A percentile compares a stretch with the other conserved stretches of the same genome.
Evolutionary conservation across 2,797 vertebrate species (phyloP).

Genomic region (Tiaroga cobitis): DNA sequence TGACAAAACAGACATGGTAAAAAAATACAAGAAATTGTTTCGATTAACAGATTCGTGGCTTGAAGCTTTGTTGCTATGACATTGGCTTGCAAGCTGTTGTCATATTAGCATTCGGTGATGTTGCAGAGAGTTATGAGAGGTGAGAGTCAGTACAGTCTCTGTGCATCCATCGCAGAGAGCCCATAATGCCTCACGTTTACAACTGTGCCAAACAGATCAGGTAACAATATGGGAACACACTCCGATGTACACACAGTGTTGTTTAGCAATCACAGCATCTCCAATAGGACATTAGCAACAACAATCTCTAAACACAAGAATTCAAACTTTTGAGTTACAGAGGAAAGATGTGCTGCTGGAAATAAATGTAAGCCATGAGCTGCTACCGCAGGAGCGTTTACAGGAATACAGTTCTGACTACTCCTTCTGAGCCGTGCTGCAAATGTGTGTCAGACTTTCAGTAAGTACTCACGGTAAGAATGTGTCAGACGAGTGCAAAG

Average conservation of each 20-base stretch:
- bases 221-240: slow-evolving; percentile 50
- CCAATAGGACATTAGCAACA: slow-evolving; percentile 19
- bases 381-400: slow-evolving; percentile 39
- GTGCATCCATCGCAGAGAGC: slow-evolving; percentile 44
- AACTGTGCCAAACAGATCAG: slow-evolving; percentile 59
- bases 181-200: slow-evolving; percentile 55
- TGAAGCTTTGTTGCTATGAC: slow-evolving; percentile 61
- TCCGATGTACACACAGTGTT: slow-evolving; percentile 1
- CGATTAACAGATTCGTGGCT: slow-evolving; percentile 54
- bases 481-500: slow-evolving; percentile 54
- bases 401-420: slow-evolving; percentile 57
- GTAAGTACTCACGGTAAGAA: slow-evolving; percentile 55
- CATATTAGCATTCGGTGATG: slow-evolving; percentile 62
- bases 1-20: slow-evolving; percentile 57
- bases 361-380: slow-evolving; percentile 11
- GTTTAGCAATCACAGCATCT: slow-evolving; percentile 22
- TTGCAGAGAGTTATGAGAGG: slow-evolving; percentile 39
- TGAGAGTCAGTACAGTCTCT: slow-evolving; percentile 61
- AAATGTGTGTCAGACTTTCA: slow-evolving; percentile 64
- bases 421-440: slow-evolving; percentile 53
- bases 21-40: slow-evolving; percentile 52
- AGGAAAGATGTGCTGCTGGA: background rate
- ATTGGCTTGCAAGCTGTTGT: slow-evolving; percentile 61
- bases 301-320: slow-evolving; percentile 24
- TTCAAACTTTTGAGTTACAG: slow-evolving; percentile 6